phyloP scores from a whole-genome alignment of 2,797 vertebrate genomes.

The Harpagifer antarcticus region DNA sequence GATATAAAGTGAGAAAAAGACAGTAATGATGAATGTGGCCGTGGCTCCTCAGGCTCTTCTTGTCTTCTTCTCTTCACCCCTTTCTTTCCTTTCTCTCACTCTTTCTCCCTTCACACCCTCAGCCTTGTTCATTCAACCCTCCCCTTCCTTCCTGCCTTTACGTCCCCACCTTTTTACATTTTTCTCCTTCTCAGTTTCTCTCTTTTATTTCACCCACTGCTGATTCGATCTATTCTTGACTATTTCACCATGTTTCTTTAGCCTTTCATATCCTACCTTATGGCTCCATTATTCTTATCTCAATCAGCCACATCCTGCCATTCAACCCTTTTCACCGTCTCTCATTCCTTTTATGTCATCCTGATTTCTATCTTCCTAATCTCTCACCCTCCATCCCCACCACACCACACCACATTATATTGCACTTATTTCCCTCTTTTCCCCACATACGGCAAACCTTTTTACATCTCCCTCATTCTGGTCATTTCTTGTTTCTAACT shows the following conservation, averaged over 20 bases:
- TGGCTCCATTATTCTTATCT: constrained; percentile 26
- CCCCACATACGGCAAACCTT: constrained; percentile 5
- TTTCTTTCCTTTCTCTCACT: constrained; percentile 1
- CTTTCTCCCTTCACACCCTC: constrained; percentile 9
- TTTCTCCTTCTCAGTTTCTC: background rate
- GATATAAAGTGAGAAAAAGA: constrained; percentile 1
- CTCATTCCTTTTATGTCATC: constrained; percentile 1
- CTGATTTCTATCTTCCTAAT: constrained; percentile 12
- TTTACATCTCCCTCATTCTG: constrained; percentile 2
- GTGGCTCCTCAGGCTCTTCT: background rate
- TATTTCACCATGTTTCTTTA: background rate
- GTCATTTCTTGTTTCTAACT: constrained; percentile 34
- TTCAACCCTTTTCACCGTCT: constrained; percentile 19
- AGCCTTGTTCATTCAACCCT: background rate
- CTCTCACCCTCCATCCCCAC: background rate
- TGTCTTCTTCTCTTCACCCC: background rate
- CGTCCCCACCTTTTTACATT: constrained; percentile 21
- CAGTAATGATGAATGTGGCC: background rate
- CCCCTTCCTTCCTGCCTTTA: constrained; percentile 12
- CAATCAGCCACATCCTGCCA: constrained; percentile 24
- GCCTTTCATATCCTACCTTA: constrained; percentile 7
- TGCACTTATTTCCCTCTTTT: constrained; percentile 2
- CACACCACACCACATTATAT: background rate
- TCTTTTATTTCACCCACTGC: constrained; percentile 1
- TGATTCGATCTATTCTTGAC: constrained; percentile 8